A percentile compares a stretch with the other conserved stretches of the same genome.
These are phyloP conservation scores for Chrysemys picta DNA, from an alignment of 2,113 vertebrate species.

Conservation along the genomic window DNA sequence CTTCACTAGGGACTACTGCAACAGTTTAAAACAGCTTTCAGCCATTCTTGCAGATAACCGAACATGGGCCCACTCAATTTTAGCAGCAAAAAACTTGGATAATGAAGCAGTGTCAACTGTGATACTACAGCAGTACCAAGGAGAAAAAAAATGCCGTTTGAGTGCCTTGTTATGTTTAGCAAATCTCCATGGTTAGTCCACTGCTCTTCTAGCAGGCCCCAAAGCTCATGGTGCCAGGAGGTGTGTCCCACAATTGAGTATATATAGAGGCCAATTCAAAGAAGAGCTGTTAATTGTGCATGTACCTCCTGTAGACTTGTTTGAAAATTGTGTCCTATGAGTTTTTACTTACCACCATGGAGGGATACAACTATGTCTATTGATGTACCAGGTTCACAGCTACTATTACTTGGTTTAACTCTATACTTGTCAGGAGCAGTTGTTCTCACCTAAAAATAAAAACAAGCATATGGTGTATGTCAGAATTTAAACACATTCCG, in stretches of 20 bases:
- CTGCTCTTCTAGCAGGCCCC: not conserved
- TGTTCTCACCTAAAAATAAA: conserved; percentile 89
- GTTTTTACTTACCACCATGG: conserved; percentile 89
- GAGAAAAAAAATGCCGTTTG: not conserved
- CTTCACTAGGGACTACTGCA: not conserved
- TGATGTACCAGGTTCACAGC: conserved; percentile 90
- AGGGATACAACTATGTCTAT: conserved; percentile 94
- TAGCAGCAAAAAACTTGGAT: not conserved
- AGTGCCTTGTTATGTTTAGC: not conserved
- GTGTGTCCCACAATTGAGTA: not conserved
- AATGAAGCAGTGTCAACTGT: not conserved
- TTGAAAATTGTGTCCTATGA: not conserved
- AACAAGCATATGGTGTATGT: not conserved
- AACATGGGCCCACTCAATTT: not conserved
- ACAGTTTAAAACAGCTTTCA: not conserved
- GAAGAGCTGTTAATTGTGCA: not conserved
- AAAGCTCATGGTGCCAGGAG: not conserved
- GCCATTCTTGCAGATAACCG: not conserved
- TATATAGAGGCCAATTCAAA: not conserved
- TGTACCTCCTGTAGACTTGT: not conserved
- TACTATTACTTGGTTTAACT: conserved; percentile 97
- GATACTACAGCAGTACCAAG: not conserved
- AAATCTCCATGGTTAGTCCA: not conserved
- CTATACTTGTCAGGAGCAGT: conserved; percentile 98
- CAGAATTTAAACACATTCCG: not conserved